Percentiles rank a stretch among this genome's conserved stretches.
Evolutionary conservation across 1,140 invertebrate species (phyloP).

Genomic region (Portunus trituberculatus): DNA sequence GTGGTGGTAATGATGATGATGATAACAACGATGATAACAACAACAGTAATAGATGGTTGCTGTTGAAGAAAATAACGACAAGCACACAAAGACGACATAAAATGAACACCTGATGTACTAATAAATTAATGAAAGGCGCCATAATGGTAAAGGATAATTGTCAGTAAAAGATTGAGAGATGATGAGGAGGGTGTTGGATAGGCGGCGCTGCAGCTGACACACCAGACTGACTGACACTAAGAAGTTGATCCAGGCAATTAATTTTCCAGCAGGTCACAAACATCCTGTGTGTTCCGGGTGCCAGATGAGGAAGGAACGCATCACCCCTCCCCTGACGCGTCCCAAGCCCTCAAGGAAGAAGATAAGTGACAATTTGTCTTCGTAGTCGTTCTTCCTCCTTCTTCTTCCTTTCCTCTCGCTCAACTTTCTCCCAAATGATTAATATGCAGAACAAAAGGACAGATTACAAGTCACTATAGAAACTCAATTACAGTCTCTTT

Average conservation of each 20-base stretch:
- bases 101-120: too few species aligned
- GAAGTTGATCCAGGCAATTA: background rate
- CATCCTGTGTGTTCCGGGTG: background rate
- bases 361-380: background rate
- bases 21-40: too few species aligned
- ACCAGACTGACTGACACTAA: background rate
- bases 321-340: background rate
- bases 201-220: too few species aligned
- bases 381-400: background rate
- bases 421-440: background rate
- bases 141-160: too few species aligned
- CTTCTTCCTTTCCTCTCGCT: background rate
- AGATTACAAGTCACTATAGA: too few species aligned
- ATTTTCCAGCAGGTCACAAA: background rate
- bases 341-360: background rate
- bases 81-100: too few species aligned
- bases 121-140: too few species aligned
- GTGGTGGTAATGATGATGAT: background rate
- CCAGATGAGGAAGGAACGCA: background rate
- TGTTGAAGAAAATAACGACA: background rate
- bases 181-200: too few species aligned
- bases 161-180: too few species aligned
- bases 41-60: too few species aligned
- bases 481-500: too few species aligned
- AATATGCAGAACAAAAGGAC: background rate